phyloP scores from a whole-genome alignment of 2,113 vertebrate species.

The Neogale vison region DNA sequence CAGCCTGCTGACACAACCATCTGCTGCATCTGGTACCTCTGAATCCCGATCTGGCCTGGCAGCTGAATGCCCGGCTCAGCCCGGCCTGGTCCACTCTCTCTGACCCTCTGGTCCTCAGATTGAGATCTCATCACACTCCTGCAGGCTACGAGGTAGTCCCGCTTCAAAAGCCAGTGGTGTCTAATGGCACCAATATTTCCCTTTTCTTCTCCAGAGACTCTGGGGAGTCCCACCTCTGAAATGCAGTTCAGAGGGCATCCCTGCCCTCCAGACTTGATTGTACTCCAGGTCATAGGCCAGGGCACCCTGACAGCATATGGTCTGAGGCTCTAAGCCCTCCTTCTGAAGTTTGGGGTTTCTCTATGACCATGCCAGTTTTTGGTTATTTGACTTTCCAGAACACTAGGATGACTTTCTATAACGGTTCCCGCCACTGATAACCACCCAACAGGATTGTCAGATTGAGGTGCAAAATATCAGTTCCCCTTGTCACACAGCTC shows the following conservation, averaged over 20 bases:
- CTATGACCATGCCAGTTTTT: not conserved
- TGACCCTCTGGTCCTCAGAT: not conserved
- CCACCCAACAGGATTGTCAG: not conserved
- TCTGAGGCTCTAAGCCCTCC: not conserved
- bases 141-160: not conserved
- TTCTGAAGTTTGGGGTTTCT: not conserved
- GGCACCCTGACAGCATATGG: not conserved
- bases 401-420: not conserved
- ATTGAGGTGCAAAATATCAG: not conserved
- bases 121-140: not conserved
- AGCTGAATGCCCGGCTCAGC: slow-evolving; percentile 16
- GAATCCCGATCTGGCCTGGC: slow-evolving; percentile 26
- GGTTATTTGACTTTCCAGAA: not conserved
- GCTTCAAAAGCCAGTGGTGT: slow-evolving; percentile 10
- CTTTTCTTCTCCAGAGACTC: not conserved
- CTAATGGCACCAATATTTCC: not conserved
- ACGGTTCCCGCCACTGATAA: not conserved
- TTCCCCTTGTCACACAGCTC: not conserved
- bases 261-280: not conserved
- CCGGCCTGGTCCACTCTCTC: not conserved
- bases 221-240: not conserved
- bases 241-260: not conserved
- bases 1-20: slow-evolving; percentile 23
- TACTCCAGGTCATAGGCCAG: too few relatives aligned
- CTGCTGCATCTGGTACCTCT: slow-evolving; percentile 54